Conservation (phyloP, 2,113 vertebrate genomes). For the Desmodus rotundus region DNA sequence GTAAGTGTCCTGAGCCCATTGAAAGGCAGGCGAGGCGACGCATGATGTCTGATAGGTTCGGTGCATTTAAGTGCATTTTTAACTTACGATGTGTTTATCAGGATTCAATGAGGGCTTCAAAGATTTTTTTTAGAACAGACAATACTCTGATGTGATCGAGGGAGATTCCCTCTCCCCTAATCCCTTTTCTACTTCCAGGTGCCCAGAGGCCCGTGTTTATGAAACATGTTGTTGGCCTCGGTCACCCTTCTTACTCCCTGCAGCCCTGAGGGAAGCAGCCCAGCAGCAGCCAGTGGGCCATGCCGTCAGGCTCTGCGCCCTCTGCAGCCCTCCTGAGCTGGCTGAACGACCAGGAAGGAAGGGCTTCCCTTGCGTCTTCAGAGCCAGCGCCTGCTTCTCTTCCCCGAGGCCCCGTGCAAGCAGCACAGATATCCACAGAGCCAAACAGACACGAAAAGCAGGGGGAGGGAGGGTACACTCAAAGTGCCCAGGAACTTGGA, state of each 20-base stretch:
- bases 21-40: not conserved
- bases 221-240: not conserved
- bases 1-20: not conserved
- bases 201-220: not conserved
- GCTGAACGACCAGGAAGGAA: not conserved
- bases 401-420: not conserved
- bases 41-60: not conserved
- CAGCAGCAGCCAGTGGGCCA: not conserved
- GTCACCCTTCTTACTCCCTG: not conserved
- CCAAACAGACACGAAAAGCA: not conserved
- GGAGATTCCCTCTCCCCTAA: too few species aligned
- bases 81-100: not conserved
- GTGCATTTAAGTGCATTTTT: not conserved
- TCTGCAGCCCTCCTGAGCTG: not conserved
- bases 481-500: not conserved
- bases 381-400: not conserved
- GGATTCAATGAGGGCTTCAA: not conserved
- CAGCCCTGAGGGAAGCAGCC: not conserved
- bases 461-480: rapidly evolving
- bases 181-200: not conserved
- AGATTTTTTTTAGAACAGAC: not conserved
- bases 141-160: not conserved
- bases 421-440: not conserved
- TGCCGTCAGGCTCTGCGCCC: not conserved
- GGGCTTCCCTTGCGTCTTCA: not conserved